phyloP scores from a whole-genome alignment of 2,797 vertebrate genomes.

The Sparidentex hasta region DNA sequence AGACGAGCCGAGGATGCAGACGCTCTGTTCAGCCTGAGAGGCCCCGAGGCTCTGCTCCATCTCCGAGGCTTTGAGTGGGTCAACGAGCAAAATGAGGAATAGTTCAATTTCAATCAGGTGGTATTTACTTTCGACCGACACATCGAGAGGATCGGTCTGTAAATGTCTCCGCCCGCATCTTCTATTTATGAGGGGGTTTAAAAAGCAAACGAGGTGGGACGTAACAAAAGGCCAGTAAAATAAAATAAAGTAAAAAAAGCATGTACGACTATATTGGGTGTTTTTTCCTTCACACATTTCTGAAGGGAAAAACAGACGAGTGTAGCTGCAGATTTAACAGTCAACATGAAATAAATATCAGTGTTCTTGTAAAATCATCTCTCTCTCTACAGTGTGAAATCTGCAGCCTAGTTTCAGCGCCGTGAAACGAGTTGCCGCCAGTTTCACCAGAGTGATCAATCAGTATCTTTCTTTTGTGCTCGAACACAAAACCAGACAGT shows the following conservation, averaged over 20 bases:
- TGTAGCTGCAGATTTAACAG: background rate
- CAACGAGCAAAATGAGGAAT: conserved; percentile 11
- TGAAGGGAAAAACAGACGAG: background rate
- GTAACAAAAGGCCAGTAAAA: background rate
- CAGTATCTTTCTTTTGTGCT: no score
- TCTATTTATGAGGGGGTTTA: background rate
- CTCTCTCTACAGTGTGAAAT: background rate
- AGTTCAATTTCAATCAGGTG: conserved; percentile 16
- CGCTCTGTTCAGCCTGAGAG: conserved; percentile 19
- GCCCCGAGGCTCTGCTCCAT: conserved; percentile 1
- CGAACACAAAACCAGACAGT: background rate
- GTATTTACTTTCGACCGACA: conserved; percentile 22
- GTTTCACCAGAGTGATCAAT: background rate
- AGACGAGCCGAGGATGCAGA: conserved; percentile 21
- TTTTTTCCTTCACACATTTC: background rate
- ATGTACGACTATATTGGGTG: background rate
- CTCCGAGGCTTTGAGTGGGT: conserved; percentile 11
- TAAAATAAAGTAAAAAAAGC: no score
- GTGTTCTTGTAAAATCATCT: background rate
- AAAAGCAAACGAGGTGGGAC: background rate
- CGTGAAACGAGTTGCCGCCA: background rate
- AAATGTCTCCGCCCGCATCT: conserved; percentile 24
- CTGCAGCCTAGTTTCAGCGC: background rate
- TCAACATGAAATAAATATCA: background rate
- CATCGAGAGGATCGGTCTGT: conserved; percentile 6